Conservation (phyloP, 1,140 invertebrate species). For the Aphelinus atriplicis region DNA sequence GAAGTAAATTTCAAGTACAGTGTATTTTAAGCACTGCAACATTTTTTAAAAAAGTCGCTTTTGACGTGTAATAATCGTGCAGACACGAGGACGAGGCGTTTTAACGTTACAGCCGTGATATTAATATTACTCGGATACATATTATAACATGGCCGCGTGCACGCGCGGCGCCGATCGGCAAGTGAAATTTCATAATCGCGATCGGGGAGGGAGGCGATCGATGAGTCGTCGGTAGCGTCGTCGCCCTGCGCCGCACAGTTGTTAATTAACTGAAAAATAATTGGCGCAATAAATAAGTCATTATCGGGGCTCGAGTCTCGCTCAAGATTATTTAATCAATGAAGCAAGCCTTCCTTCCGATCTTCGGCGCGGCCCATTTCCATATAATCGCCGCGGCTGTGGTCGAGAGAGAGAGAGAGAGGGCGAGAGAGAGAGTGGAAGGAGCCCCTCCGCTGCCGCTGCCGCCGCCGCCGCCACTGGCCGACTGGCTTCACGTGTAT, state of each 20-base stretch:
- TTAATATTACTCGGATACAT: slow-evolving; percentile 13
- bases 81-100: no score
- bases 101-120: no score
- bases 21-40: no score
- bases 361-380: slow-evolving; percentile 46
- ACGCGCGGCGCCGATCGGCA: slow-evolving; percentile 45
- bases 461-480: slow-evolving; percentile 36
- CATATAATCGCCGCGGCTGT: slow-evolving; percentile 35
- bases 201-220: neutral
- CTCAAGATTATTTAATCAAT: slow-evolving; percentile 63
- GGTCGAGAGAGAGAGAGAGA: no score
- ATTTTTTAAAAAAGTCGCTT: no score
- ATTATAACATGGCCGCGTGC: slow-evolving; percentile 42
- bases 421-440: no score
- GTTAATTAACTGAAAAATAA: slow-evolving; percentile 60
- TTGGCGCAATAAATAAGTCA: slow-evolving; percentile 66
- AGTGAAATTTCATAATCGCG: slow-evolving; percentile 19
- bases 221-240: no score
- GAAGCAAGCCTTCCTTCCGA: slow-evolving; percentile 59
- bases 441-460: neutral
- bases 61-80: no score
- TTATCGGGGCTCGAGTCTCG: slow-evolving; percentile 54
- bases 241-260: slow-evolving; percentile 41
- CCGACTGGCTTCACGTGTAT: slow-evolving; percentile 54
- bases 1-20: no score